A percentile compares a stretch with the other conserved stretches of the same genome.
Conservation (phyloP, 2,113 vertebrate genomes). For the Garra rufa region DNA sequence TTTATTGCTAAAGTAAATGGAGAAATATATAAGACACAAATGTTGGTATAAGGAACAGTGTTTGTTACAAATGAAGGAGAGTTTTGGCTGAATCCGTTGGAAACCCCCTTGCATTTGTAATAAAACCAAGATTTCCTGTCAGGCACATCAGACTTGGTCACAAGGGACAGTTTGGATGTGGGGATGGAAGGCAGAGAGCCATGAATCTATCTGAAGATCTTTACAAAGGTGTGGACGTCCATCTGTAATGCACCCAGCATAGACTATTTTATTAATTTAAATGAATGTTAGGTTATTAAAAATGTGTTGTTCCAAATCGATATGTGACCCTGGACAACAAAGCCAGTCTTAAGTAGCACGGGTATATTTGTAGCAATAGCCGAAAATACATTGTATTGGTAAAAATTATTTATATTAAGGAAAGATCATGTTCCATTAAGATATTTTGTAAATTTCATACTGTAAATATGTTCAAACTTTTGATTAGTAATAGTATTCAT, state of each 20-base stretch:
- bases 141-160: background rate
- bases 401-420: no score
- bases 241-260: background rate
- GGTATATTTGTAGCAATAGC: no score
- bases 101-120: background rate
- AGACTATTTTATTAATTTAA: background rate
- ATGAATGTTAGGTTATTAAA: background rate
- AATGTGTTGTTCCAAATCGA: background rate
- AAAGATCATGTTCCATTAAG: no score
- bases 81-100: background rate
- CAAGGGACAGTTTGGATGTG: background rate
- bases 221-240: background rate
- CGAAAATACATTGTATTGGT: no score
- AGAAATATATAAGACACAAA: background rate
- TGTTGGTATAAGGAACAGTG: background rate
- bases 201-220: background rate
- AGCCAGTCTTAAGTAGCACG: no score
- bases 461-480: no score
- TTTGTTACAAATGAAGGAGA: background rate
- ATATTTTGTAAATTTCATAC: no score
- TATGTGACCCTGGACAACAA: no score
- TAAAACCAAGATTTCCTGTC: background rate
- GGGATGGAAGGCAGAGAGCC: background rate
- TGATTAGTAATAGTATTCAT: no score
- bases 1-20: background rate